A percentile compares a stretch with the other conserved stretches of the same genome.
These are phyloP conservation scores for Ornithoptera alexandrae DNA, from an alignment of 2,888 invertebrate species.

Conservation along the genomic window DNA sequence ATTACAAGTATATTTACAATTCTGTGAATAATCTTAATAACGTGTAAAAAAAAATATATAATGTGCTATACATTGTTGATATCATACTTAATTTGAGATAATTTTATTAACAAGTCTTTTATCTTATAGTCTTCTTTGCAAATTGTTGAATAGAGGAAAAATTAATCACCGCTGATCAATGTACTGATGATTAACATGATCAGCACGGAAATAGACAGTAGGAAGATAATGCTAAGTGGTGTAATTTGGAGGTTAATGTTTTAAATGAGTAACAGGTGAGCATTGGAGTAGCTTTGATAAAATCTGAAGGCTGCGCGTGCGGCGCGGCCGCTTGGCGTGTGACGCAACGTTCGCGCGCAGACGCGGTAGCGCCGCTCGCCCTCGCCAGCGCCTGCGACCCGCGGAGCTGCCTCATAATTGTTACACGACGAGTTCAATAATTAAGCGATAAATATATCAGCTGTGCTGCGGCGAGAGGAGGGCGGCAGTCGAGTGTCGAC, in stretches of 20 bases:
- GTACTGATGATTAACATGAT: conserved; percentile 13
- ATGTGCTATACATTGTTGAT: too few relatives aligned
- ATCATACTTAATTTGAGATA: too few relatives aligned
- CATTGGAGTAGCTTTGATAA: conserved; percentile 59
- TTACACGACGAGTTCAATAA: conserved; percentile 77
- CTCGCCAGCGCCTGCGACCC: conserved; percentile 54
- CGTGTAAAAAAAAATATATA: too few relatives aligned
- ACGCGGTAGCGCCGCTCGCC: conserved; percentile 69
- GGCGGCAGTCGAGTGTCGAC: conserved; percentile 75
- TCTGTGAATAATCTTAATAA: too few relatives aligned
- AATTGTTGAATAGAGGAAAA: not conserved
- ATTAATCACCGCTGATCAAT: not conserved
- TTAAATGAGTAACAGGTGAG: conserved; percentile 62
- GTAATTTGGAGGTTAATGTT: conserved; percentile 68
- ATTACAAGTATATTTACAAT: too few relatives aligned
- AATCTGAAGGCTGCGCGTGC: conserved; percentile 66
- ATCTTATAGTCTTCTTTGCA: too few relatives aligned
- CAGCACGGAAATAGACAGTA: conserved; percentile 60
- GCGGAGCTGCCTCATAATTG: conserved; percentile 71
- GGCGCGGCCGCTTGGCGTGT: conserved; percentile 40
- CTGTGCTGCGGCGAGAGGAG: conserved; percentile 67
- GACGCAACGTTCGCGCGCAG: conserved; percentile 69
- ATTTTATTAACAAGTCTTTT: too few relatives aligned
- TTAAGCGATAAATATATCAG: conserved; percentile 78
- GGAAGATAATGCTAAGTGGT: conserved; percentile 59